Conservation (phyloP, 2,797 vertebrate genomes). For the Liasis olivaceus region DNA sequence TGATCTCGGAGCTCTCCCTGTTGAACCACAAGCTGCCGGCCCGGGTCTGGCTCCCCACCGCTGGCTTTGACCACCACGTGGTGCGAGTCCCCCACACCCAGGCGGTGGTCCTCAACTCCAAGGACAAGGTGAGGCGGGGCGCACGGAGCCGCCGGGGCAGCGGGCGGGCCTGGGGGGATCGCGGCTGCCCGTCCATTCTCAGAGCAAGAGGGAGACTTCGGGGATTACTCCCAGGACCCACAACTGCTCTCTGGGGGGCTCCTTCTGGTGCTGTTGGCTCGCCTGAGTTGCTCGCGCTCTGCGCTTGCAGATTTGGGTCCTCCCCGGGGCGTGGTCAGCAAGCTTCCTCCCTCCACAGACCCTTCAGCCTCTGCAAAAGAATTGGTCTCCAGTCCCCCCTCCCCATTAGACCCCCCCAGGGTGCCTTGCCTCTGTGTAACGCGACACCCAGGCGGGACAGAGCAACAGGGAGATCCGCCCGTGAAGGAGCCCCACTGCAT, state of each 20-base stretch:
- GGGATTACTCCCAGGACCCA: no score
- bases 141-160: background rate
- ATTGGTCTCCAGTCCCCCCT: background rate
- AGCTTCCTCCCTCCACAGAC: background rate
- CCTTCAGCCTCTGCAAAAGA: background rate
- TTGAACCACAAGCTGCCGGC: constrained; percentile 96
- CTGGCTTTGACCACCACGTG: constrained; percentile 90
- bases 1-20: constrained; percentile 92
- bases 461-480: no score
- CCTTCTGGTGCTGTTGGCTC: no score
- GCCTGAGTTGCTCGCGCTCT: no score
- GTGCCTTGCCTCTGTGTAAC: no score
- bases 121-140: constrained; percentile 85
- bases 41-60: constrained; percentile 91
- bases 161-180: no score
- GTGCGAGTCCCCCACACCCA: constrained; percentile 91
- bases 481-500: no score
- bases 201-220: background rate
- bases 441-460: background rate
- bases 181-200: background rate
- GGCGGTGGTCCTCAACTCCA: constrained; percentile 95
- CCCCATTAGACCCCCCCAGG: background rate
- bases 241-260: no score
- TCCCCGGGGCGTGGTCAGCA: no score
- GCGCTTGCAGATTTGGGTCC: no score